Percentiles rank a stretch among this genome's conserved stretches.
phyloP scores from a whole-genome alignment of 2,113 vertebrate genomes.

The Meleagris gallopavo region DNA sequence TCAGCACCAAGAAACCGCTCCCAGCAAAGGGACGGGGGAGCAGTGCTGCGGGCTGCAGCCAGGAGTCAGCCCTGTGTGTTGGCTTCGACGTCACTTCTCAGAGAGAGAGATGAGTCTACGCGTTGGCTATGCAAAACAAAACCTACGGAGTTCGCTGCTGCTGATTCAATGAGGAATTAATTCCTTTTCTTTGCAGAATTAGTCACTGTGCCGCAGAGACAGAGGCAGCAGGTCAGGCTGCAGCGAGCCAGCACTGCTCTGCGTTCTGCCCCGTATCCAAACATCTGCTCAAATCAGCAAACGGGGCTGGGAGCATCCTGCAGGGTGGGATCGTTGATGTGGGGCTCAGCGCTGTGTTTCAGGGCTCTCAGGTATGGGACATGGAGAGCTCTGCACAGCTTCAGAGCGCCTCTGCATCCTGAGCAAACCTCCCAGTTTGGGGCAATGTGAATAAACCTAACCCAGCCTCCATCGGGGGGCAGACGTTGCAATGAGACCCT shows the following conservation, averaged over 20 bases:
- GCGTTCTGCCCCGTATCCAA: background rate
- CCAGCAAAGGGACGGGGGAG: background rate
- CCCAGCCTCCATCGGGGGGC: background rate
- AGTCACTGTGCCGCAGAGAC: slow-evolving; percentile 20
- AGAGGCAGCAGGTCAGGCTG: slow-evolving; percentile 11
- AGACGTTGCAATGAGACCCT: background rate
- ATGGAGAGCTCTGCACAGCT: background rate
- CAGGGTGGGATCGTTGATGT: fast-evolving
- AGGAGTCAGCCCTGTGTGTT: background rate
- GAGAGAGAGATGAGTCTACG: background rate
- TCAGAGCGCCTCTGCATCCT: background rate
- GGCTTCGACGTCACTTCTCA: slow-evolving; percentile 29
- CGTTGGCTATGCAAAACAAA: background rate
- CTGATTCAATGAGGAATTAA: slow-evolving; percentile 54
- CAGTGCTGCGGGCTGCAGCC: background rate
- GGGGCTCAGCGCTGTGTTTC: background rate
- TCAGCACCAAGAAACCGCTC: background rate
- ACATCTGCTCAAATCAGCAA: background rate
- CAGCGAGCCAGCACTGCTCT: fast-evolving
- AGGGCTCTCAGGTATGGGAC: fast-evolving
- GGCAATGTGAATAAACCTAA: background rate
- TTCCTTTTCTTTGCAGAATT: slow-evolving; percentile 38
- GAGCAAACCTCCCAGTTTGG: background rate
- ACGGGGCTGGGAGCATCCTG: background rate
- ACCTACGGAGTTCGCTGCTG: slow-evolving; percentile 19